Percentiles rank a stretch among this genome's conserved stretches.
Conservation (phyloP, 1,140 invertebrate genomes). For the Drosophila varians region DNA sequence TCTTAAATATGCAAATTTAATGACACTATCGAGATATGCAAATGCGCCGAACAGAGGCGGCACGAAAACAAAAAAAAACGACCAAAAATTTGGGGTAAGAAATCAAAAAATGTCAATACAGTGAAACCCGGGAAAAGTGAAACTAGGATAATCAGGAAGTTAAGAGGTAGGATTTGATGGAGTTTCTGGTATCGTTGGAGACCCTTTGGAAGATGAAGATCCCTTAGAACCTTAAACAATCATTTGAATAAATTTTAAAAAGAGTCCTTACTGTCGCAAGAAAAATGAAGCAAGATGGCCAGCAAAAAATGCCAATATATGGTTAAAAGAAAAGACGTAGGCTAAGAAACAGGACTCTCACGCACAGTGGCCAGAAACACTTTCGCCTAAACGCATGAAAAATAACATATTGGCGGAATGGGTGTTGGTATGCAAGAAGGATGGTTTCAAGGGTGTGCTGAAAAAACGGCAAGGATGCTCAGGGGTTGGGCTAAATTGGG, state of each 20-base stretch:
- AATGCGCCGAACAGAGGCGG: constrained; percentile 35
- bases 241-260: not conserved
- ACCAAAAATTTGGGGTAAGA: constrained; percentile 50
- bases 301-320: constrained; percentile 54
- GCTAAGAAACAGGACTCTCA: constrained; percentile 2
- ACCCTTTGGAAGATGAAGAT: too few species aligned
- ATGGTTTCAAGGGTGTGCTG: not conserved
- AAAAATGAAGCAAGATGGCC: constrained; percentile 41
- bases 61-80: constrained; percentile 36
- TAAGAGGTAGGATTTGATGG: not conserved
- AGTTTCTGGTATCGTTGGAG: not conserved
- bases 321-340: not conserved
- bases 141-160: not conserved
- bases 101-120: constrained; percentile 38
- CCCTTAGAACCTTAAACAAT: too few species aligned
- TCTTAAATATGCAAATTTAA: constrained; percentile 75
- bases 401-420: constrained; percentile 59
- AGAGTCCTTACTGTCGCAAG: not conserved
- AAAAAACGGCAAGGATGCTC: not conserved
- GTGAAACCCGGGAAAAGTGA: not conserved
- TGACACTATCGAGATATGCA: constrained; percentile 76
- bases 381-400: constrained; percentile 68
- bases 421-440: constrained; percentile 22
- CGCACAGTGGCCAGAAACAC: constrained; percentile 49
- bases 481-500: not conserved